A percentile compares a stretch with the other conserved stretches of the same genome.
Conservation (phyloP, 2,888 invertebrate genomes). For the Cryptophagus acutangulus region DNA sequence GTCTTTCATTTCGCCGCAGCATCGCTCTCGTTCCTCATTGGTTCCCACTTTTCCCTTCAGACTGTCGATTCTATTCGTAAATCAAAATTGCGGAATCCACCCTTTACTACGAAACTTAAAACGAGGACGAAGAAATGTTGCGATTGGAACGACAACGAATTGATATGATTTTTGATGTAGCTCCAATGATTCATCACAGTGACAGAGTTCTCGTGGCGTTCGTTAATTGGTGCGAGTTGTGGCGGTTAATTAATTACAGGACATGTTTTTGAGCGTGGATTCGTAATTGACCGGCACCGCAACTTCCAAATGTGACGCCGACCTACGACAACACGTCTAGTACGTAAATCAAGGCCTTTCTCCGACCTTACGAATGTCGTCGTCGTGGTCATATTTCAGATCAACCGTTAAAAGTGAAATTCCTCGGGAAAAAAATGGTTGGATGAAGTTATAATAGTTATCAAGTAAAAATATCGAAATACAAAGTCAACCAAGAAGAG, state of each 20-base stretch:
- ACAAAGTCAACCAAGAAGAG: too few species aligned
- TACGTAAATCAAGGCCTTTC: constrained; percentile 32
- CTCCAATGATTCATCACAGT: constrained; percentile 41
- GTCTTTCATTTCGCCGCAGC: constrained; percentile 34
- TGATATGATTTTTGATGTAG: constrained; percentile 39
- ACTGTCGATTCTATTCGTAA: constrained; percentile 50
- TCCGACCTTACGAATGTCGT: background rate
- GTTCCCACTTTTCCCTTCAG: constrained; percentile 40
- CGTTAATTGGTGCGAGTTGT: constrained; percentile 36
- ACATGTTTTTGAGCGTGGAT: constrained; percentile 39
- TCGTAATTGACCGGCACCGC: constrained; percentile 32
- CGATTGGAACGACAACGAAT: too few species aligned
- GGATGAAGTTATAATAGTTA: too few species aligned
- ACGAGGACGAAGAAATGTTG: too few species aligned
- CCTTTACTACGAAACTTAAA: constrained; percentile 32
- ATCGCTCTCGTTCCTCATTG: constrained; percentile 41
- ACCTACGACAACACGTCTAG: constrained; percentile 36
- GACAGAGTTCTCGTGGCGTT: constrained; percentile 38
- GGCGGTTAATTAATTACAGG: constrained; percentile 38
- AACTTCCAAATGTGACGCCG: constrained; percentile 16
- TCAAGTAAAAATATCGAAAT: too few species aligned
- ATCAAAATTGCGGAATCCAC: constrained; percentile 46
- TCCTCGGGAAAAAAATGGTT: too few species aligned
- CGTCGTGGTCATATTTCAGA: too few species aligned
- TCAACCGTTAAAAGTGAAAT: too few species aligned